phyloP scores from a whole-genome alignment of 2,888 invertebrate genomes.

The Trypoxylon attenuatum region DNA sequence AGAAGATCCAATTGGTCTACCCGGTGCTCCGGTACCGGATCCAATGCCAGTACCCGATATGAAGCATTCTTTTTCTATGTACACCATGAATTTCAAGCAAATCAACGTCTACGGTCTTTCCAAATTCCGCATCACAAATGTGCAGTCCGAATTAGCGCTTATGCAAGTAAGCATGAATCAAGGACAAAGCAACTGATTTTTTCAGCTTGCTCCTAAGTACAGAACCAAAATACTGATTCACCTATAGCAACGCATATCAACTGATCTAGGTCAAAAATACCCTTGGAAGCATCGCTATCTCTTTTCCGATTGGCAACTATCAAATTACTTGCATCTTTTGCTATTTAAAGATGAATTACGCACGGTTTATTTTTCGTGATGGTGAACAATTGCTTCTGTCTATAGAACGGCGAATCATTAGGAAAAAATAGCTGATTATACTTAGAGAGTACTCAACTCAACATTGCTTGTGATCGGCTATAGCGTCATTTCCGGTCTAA shows the following conservation, averaged over 20 bases:
- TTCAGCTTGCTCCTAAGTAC: neutral
- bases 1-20: slow-evolving; percentile 87
- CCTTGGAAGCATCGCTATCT: neutral
- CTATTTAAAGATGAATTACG: slow-evolving; percentile 18
- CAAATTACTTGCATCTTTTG: neutral
- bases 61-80: slow-evolving; percentile 82
- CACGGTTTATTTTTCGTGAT: neutral
- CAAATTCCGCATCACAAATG: slow-evolving; percentile 84
- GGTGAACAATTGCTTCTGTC: neutral
- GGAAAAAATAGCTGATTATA: slow-evolving; percentile 19
- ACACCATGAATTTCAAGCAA: slow-evolving; percentile 83
- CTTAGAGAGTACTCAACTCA: neutral
- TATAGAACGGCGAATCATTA: neutral
- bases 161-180: slow-evolving; percentile 79
- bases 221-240: too few relatives aligned
- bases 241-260: too few relatives aligned
- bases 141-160: slow-evolving; percentile 83
- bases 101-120: slow-evolving; percentile 85
- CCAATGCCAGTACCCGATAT: slow-evolving; percentile 87
- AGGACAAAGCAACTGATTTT: neutral
- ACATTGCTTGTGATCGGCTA: slow-evolving; percentile 13
- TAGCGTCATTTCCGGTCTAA: neutral
- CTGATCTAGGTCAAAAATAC: neutral
- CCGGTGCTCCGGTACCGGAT: slow-evolving; percentile 86
- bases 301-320: neutral